phyloP scores from a whole-genome alignment of 2,797 vertebrate species.

The Parauchenoglanis ngamensis region DNA sequence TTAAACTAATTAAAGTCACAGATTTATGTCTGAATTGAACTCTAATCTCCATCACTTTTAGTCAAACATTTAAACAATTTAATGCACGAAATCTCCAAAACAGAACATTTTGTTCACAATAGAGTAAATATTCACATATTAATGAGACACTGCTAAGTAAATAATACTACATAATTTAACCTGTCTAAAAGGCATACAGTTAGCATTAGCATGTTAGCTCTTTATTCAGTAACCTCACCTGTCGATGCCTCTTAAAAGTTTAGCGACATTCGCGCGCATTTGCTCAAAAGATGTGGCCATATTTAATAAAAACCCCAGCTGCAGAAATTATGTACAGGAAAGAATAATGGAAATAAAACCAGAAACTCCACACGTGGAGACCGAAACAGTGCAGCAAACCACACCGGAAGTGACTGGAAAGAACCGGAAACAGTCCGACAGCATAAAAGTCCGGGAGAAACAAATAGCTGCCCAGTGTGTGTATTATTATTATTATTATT shows the following conservation, averaged over 20 bases:
- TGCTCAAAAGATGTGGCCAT: constrained; percentile 88
- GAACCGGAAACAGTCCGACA: not conserved
- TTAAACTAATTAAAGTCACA: not conserved
- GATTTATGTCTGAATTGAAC: not conserved
- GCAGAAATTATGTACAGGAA: not conserved
- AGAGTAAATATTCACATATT: too few relatives aligned
- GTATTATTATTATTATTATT: too few relatives aligned
- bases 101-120: too few relatives aligned
- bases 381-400: not conserved
- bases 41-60: not conserved
- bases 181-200: too few relatives aligned
- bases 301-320: not conserved
- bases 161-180: not conserved
- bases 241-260: constrained; percentile 89
- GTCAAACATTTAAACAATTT: not conserved
- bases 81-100: not conserved
- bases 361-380: constrained; percentile 1
- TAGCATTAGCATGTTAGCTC: constrained; percentile 30
- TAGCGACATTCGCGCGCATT: constrained; percentile 90
- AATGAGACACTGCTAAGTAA: not conserved
- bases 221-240: constrained; percentile 67
- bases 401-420: not conserved
- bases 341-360: not conserved
- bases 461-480: not conserved
- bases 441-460: not conserved